Percentiles rank a stretch among this genome's conserved stretches.
These are phyloP conservation scores for Lethenteron camtschaticum DNA, from an alignment of 2,113 vertebrate species.

Conservation along the genomic window DNA sequence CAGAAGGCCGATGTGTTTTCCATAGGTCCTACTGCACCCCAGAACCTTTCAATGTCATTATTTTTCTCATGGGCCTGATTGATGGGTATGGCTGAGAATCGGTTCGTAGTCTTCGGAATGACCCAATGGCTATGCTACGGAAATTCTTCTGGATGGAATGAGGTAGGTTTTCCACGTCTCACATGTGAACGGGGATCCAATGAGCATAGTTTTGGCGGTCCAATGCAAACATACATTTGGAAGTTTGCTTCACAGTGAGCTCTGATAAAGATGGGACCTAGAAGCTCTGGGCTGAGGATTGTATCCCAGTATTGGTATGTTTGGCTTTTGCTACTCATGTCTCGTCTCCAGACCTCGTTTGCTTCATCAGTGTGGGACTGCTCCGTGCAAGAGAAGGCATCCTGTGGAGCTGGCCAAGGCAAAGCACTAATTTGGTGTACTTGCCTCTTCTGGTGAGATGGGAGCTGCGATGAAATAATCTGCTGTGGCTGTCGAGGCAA, in stretches of 20 bases:
- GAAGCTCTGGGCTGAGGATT: not conserved
- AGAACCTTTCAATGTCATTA: slow-evolving; percentile 2
- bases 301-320: not conserved
- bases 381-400: not conserved
- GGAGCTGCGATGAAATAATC: not conserved
- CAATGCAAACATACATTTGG: not conserved
- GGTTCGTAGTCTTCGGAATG: not conserved
- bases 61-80: slow-evolving; percentile 1
- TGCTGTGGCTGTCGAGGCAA: not conserved
- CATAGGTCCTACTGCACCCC: slow-evolving; percentile 1
- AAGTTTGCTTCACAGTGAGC: not conserved
- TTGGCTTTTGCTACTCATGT: not conserved
- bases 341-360: not conserved
- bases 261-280: not conserved
- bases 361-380: not conserved
- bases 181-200: not conserved
- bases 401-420: not conserved
- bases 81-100: slow-evolving; percentile 2
- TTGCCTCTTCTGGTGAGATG: not conserved
- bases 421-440: slow-evolving; percentile 2
- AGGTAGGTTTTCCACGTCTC: not conserved
- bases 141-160: not conserved
- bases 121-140: too few species aligned
- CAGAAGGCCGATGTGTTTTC: slow-evolving; percentile 1
- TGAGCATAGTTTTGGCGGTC: not conserved